A percentile compares a stretch with the other conserved stretches of the same genome.
phyloP scores from a whole-genome alignment of 2,113 vertebrate species.

The Sebastes fasciatus region DNA sequence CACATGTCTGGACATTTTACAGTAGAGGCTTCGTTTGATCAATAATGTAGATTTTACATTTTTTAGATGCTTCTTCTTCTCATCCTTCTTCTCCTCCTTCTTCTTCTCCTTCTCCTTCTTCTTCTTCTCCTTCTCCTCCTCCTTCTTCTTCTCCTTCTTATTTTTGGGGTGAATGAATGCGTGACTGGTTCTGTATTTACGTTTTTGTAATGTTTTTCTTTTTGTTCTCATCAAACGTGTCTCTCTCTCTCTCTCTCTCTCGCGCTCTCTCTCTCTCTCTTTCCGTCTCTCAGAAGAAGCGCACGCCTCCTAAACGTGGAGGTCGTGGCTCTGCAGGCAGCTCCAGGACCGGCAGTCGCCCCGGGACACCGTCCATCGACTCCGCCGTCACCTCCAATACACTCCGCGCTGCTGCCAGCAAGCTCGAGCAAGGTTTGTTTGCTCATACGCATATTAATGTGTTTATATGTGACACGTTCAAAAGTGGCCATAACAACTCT shows the following conservation, averaged over 20 bases:
- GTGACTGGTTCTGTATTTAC: not conserved
- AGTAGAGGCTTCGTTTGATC: not conserved
- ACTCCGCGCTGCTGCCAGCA: constrained; percentile 90
- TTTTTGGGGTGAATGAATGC: not conserved
- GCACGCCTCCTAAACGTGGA: constrained; percentile 90
- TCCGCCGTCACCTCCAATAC: constrained; percentile 87
- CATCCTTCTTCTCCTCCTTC: too few species aligned
- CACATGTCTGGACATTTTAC: not conserved
- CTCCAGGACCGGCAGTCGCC: constrained; percentile 89
- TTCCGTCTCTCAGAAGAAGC: constrained; percentile 85
- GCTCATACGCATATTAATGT: not conserved
- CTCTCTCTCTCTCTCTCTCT: not conserved
- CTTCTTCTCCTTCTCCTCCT: too few species aligned
- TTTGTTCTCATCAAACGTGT: not conserved
- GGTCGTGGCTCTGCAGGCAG: constrained; percentile 90
- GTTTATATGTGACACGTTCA: not conserved
- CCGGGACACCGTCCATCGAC: constrained; percentile 89
- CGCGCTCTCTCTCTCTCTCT: not conserved
- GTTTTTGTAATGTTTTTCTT: not conserved
- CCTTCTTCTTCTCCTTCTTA: too few species aligned
- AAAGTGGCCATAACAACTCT: not conserved
- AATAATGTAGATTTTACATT: not conserved
- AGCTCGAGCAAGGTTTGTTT: constrained; percentile 89
- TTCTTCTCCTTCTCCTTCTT: too few species aligned
- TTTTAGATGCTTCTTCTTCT: too few species aligned